Evolutionary conservation across 2,888 invertebrate species (phyloP).

Genomic region (Serripes groenlandicus): DNA sequence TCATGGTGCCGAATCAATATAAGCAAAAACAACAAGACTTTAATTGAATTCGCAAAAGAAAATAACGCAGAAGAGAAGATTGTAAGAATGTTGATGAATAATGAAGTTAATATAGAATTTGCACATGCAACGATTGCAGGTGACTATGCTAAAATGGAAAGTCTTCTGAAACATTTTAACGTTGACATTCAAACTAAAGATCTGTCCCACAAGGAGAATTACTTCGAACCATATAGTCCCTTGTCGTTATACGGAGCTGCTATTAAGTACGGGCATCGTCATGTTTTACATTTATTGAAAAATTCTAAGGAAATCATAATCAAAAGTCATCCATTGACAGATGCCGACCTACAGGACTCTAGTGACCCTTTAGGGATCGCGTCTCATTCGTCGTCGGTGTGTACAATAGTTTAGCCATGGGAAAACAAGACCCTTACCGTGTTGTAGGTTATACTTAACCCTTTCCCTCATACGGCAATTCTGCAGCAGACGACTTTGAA

Average conservation of each 20-base stretch:
- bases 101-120: conserved; percentile 81
- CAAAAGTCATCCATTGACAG: neutral
- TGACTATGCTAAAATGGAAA: conserved; percentile 79
- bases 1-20: conserved; percentile 84
- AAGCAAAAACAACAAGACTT: conserved; percentile 70
- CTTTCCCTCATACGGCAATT: too few species aligned
- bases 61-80: conserved; percentile 74
- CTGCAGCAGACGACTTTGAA: too few species aligned
- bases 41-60: conserved; percentile 80
- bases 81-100: conserved; percentile 74
- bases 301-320: conserved; percentile 35
- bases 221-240: conserved; percentile 77
- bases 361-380: conserved; percentile 16
- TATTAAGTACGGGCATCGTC: conserved; percentile 80
- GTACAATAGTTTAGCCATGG: neutral
- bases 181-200: conserved; percentile 80
- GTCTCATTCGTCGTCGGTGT: conserved; percentile 12
- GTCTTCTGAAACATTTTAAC: conserved; percentile 76
- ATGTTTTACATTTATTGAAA: conserved; percentile 77
- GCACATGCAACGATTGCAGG: conserved; percentile 85
- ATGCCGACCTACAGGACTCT: neutral
- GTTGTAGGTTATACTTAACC: neutral
- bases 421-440: neutral
- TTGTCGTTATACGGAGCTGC: conserved; percentile 81
- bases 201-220: conserved; percentile 78